phyloP scores from a whole-genome alignment of 2,113 vertebrate genomes.

The Genyomyrus donnyi region DNA sequence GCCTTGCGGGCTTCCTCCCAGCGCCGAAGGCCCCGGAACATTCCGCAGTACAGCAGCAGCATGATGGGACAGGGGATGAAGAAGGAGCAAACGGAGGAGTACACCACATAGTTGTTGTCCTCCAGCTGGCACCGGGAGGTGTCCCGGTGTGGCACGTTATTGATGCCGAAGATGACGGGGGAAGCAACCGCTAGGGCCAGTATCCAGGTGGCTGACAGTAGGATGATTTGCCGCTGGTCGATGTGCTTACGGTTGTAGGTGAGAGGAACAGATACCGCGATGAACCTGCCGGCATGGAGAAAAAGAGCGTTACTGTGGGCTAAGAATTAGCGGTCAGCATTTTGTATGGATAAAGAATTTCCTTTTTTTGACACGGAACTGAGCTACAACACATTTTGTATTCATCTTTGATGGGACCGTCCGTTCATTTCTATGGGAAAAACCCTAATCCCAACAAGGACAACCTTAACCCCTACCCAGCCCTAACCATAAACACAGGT shows the following conservation, averaged over 20 bases:
- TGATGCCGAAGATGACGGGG: slow-evolving; percentile 83
- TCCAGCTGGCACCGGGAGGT: slow-evolving; percentile 78
- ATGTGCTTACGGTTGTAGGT: slow-evolving; percentile 77
- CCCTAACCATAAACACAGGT: background rate
- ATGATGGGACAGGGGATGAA: slow-evolving; percentile 90
- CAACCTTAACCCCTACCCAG: background rate
- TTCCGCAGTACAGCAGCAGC: slow-evolving; percentile 82
- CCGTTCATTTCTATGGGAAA: background rate
- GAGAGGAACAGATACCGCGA: slow-evolving; percentile 77
- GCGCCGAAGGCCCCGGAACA: slow-evolving; percentile 73
- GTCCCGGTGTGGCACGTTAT: slow-evolving; percentile 69
- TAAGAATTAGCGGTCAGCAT: background rate
- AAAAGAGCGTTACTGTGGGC: background rate
- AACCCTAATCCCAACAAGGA: background rate
- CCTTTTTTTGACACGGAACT: too few relatives aligned
- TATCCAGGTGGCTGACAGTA: slow-evolving; percentile 85
- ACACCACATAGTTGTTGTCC: slow-evolving; percentile 80
- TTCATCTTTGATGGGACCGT: background rate
- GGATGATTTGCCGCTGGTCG: slow-evolving; percentile 72
- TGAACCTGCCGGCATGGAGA: slow-evolving; percentile 67
- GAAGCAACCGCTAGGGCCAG: slow-evolving; percentile 83
- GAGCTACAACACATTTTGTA: background rate
- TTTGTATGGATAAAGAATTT: background rate
- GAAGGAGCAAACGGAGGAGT: slow-evolving; percentile 89
- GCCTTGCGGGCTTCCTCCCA: slow-evolving; percentile 76